phyloP scores from a whole-genome alignment of 2,113 vertebrate species.

The Loxodonta africana region DNA sequence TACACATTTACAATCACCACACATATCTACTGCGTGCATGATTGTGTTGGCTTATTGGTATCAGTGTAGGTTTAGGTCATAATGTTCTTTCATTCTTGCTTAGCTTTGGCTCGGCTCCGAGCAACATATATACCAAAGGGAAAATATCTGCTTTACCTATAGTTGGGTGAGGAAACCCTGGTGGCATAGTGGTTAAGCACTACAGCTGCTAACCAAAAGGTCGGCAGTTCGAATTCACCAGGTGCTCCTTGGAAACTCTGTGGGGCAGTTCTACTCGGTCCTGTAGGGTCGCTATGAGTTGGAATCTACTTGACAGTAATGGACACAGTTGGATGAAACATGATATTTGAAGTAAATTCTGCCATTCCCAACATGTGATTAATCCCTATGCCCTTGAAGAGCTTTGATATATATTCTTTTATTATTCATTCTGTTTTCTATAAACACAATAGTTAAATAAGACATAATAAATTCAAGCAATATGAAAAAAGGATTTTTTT shows the following conservation, averaged over 20 bases:
- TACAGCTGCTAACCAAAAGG: too few species aligned
- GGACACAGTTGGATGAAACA: not conserved
- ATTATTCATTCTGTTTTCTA: conserved; percentile 57
- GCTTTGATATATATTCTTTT: conserved; percentile 46
- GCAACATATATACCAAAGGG: not conserved
- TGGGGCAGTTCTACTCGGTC: too few species aligned
- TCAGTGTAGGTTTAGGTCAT: not conserved
- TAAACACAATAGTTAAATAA: conserved; percentile 62
- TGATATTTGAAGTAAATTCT: not conserved
- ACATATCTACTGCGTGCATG: not conserved
- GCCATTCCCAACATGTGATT: not conserved
- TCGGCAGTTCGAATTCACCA: too few species aligned
- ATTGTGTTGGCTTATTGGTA: not conserved
- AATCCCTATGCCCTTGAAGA: conserved; percentile 6
- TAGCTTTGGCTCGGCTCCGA: not conserved
- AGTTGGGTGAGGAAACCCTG: not conserved
- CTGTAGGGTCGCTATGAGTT: too few species aligned
- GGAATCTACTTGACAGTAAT: too few species aligned
- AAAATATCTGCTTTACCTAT: not conserved
- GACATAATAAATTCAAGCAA: conserved; percentile 50
- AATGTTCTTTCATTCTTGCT: not conserved
- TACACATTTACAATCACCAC: not conserved
- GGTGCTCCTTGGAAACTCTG: too few species aligned
- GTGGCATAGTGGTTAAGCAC: too few species aligned
- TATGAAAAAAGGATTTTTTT: not conserved